A percentile compares a stretch with the other conserved stretches of the same genome.
phyloP scores from a whole-genome alignment of 2,113 vertebrate genomes.

The Zosterops pallidus region DNA sequence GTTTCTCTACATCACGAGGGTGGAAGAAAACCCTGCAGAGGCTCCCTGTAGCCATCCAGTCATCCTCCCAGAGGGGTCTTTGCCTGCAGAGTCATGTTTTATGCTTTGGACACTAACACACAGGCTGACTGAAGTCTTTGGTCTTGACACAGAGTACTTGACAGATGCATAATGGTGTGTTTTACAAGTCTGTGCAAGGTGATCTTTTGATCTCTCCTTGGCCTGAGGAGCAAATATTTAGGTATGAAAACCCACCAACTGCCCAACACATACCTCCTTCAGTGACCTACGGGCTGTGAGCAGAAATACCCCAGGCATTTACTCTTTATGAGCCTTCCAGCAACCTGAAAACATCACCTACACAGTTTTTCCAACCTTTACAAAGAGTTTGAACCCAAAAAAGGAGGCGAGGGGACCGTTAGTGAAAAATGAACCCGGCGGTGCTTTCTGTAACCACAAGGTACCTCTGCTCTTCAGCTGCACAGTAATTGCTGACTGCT shows the following conservation, averaged over 20 bases:
- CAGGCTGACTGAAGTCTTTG: not conserved
- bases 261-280: not conserved
- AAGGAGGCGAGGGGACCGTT: not conserved
- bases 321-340: not conserved
- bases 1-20: rapidly evolving
- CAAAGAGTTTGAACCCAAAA: not conserved
- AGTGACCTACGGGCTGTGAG: not conserved
- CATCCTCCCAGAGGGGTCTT: not conserved
- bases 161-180: not conserved
- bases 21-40: not conserved
- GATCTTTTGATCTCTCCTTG: not conserved
- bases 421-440: not conserved
- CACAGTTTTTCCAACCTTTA: not conserved
- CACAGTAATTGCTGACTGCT: not conserved
- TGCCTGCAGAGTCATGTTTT: not conserved
- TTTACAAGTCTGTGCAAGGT: not conserved
- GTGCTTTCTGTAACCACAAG: not conserved
- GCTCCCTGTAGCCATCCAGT: not conserved
- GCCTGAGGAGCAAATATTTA: not conserved
- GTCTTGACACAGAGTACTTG: not conserved
- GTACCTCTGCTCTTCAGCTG: conserved; percentile 11
- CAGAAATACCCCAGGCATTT: not conserved
- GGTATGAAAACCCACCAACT: not conserved
- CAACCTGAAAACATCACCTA: conserved; percentile 8
- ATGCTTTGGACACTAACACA: not conserved